Evolutionary conservation across 2,113 vertebrate genomes (phyloP).

Genomic region (Protobothrops mucrosquamatus): DNA sequence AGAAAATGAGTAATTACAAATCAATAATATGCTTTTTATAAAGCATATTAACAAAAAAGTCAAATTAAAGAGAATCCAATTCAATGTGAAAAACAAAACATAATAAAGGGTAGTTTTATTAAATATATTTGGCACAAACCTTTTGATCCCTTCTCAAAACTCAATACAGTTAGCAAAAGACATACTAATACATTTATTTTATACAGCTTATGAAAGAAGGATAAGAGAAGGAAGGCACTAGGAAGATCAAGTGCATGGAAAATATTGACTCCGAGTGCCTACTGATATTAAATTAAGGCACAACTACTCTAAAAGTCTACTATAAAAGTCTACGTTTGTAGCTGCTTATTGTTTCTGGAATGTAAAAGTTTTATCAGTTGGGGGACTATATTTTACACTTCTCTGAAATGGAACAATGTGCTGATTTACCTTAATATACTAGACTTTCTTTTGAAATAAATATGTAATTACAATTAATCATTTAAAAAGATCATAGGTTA

Average conservation of each 20-base stretch:
- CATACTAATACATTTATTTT: constrained; percentile 64
- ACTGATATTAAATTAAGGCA: constrained; percentile 63
- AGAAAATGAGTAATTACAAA: background rate
- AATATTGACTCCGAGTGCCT: constrained; percentile 66
- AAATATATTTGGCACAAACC: constrained; percentile 67
- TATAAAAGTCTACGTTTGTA: constrained; percentile 55
- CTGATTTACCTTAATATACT: background rate
- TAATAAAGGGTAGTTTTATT: constrained; percentile 70
- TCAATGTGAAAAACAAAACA: constrained; percentile 41
- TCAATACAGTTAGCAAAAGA: constrained; percentile 60
- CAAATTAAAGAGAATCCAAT: background rate
- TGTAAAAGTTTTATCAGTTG: constrained; percentile 55
- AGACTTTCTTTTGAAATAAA: background rate
- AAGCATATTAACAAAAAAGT: background rate
- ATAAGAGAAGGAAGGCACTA: constrained; percentile 65
- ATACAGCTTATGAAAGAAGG: constrained; percentile 59
- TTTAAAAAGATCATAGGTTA: background rate
- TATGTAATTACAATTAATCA: background rate
- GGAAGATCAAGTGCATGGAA: constrained; percentile 69
- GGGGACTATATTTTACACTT: background rate
- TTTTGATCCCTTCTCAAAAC: constrained; percentile 61
- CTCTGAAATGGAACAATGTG: background rate
- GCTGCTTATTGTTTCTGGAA: constrained; percentile 63
- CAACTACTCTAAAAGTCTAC: constrained; percentile 58
- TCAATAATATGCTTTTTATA: background rate